A percentile compares a stretch with the other conserved stretches of the same genome.
Evolutionary conservation across 2,797 vertebrate species (phyloP).

Genomic region (Sebastolobus alascanus): DNA sequence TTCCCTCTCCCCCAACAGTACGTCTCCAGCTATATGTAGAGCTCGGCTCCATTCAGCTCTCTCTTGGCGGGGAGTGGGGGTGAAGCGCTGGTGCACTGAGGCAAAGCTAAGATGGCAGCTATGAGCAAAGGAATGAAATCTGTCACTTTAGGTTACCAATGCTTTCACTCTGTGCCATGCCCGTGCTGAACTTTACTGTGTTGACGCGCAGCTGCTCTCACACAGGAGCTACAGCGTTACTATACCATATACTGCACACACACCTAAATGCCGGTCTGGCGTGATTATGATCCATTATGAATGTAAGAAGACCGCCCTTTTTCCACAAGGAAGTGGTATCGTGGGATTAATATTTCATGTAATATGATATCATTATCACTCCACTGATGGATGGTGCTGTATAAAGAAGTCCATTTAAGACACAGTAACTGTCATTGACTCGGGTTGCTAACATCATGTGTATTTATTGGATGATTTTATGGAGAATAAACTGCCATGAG

Average conservation of each 20-base stretch:
- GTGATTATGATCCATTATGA: constrained; percentile 45
- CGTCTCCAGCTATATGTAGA: constrained; percentile 50
- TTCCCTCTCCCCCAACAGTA: constrained; percentile 1
- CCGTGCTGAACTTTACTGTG: constrained; percentile 32
- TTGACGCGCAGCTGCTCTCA: constrained; percentile 31
- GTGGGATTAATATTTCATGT: constrained; percentile 47
- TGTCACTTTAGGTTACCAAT: constrained; percentile 80
- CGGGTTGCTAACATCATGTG: not conserved
- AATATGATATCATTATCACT: constrained; percentile 37
- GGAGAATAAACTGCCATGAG: not conserved
- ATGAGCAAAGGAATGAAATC: constrained; percentile 80
- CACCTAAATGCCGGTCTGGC: constrained; percentile 33
- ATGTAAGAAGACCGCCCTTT: constrained; percentile 36
- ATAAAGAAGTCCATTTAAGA: constrained; percentile 6
- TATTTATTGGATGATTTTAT: constrained; percentile 5
- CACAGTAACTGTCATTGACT: not conserved
- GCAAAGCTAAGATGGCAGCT: constrained; percentile 82
- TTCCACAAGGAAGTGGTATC: constrained; percentile 22
- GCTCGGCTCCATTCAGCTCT: constrained; percentile 53
- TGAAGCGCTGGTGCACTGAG: constrained; percentile 57
- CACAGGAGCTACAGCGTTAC: constrained; percentile 31
- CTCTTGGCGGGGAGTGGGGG: constrained; percentile 50
- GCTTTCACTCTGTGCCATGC: constrained; percentile 68
- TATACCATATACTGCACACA: constrained; percentile 10
- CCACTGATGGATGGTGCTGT: not conserved